phyloP scores from a whole-genome alignment of 2,888 invertebrate genomes.

The Lepas anatifera region DNA sequence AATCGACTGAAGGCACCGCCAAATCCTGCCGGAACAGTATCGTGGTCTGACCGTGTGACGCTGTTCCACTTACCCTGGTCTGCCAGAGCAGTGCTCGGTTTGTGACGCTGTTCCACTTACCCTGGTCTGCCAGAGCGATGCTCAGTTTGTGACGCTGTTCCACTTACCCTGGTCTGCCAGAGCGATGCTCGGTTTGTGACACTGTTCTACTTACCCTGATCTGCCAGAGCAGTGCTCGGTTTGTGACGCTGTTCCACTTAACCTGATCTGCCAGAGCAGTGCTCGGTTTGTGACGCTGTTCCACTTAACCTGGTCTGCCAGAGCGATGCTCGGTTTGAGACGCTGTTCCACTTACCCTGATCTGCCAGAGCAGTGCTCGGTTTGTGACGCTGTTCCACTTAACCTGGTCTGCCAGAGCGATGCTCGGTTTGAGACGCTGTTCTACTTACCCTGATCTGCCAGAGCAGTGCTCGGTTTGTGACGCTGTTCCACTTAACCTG shows the following conservation, averaged over 20 bases:
- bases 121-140: background rate
- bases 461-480: conserved; percentile 28
- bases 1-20: background rate
- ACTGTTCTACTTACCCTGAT: background rate
- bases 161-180: background rate
- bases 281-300: conserved; percentile 31
- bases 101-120: conserved; percentile 27
- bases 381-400: conserved; percentile 30
- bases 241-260: conserved; percentile 29
- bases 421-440: conserved; percentile 29
- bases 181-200: conserved; percentile 28
- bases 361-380: conserved; percentile 14
- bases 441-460: background rate
- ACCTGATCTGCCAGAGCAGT: conserved; percentile 9
- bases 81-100: conserved; percentile 24
- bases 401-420: conserved; percentile 1
- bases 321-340: conserved; percentile 27
- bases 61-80: background rate
- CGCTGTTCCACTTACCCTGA: background rate
- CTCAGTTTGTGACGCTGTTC: no score
- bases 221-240: conserved; percentile 20
- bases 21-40: background rate
- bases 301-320: background rate
- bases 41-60: background rate
- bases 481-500: background rate